Evolutionary conservation across 2,113 vertebrate genomes (phyloP), one percentile per base, ranked within the genome.

Genomic region (Empidonax alnorum): DNA sequence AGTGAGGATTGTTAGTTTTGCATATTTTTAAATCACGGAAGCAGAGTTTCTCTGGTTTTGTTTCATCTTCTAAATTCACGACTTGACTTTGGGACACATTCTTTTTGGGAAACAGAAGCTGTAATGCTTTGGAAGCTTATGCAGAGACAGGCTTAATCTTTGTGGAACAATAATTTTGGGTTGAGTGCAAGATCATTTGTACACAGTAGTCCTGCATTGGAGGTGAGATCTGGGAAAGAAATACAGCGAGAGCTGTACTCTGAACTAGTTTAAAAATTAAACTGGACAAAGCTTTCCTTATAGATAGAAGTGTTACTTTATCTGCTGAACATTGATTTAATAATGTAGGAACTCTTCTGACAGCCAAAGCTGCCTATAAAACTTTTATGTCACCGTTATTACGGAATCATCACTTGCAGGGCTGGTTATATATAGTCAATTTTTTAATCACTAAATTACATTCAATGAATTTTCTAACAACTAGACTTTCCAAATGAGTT

Each of bases 331-430:
- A 86, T 50, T 87, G 93, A 95, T 96, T 97, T 97, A 95, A 75
- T 93, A 88, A 94, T 25, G 4, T n/a, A 84, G 59, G 77, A 84
- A 77, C 74, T 94, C 85, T 83, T 76, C 91, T 96, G 95, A 90
- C 93, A 94, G 92, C 74, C 86, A 77, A 94, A 76, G 56, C 76
- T 93, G 84, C 71, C 82, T 78, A 85, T 97, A 96, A 98, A 98
- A 92, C 15, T 80, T 97, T 95, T 75, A 97, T 96, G 73, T 94
- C 80, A 71, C 78, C 2, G 0, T 97, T 96, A 95, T 91, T 79
- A 89, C 37, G 50, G 73, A 87, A 93, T 92, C 80, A 69, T 96
- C 85, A 90, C 80, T 91, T 81, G 35, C 90, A 94, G 31, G 81
- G 53, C 42, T 72, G 67, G 11, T 87, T 97, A 90, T 94, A 91